phyloP scores from a whole-genome alignment of 1,140 invertebrate species.

The Asobara japonica region DNA sequence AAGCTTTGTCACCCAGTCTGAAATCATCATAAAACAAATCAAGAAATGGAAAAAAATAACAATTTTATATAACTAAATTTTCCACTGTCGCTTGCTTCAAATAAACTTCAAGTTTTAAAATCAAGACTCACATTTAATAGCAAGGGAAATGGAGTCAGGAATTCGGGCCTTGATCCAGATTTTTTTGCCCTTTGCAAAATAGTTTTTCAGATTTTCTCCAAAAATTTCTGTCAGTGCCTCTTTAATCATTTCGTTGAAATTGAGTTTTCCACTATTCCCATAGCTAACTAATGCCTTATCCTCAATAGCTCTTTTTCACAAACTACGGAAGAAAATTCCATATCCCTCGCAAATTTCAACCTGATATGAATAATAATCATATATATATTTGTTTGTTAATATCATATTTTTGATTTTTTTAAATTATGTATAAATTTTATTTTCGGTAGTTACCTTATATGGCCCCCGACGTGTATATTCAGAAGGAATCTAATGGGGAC shows the following conservation, averaged over 20 bases:
- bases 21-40: background rate
- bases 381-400: no score
- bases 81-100: background rate
- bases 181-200: background rate
- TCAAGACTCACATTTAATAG: background rate
- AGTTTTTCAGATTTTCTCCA: background rate
- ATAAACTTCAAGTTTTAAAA: background rate
- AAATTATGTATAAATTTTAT: background rate
- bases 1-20: background rate
- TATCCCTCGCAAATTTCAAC: background rate
- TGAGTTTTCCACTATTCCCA: background rate
- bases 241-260: background rate
- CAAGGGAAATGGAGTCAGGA: background rate
- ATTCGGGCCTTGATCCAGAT: background rate
- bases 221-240: background rate
- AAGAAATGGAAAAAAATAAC: background rate
- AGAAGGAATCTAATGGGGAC: no score
- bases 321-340: background rate
- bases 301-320: background rate
- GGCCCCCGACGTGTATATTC: background rate
- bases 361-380: background rate
- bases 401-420: no score
- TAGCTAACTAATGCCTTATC: background rate
- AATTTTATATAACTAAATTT: background rate
- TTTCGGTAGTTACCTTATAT: background rate